Evolutionary conservation across 35 echinoderm and acorn worm genomes (phyloP), one percentile per base, ranked within the genome.

Genomic region (Chiridota heheva): DNA sequence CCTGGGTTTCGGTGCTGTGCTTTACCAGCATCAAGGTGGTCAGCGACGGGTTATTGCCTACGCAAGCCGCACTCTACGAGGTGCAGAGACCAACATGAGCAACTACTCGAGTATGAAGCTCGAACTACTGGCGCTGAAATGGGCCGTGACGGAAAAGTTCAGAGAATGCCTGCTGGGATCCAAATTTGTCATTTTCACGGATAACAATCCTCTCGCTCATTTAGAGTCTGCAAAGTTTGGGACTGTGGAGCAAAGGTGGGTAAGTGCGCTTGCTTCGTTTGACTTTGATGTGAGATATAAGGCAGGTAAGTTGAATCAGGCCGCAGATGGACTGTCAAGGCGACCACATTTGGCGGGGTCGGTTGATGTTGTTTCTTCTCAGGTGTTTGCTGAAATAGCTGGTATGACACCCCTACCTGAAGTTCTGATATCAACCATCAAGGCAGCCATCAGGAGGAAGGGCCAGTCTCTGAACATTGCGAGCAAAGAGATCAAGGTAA

Each of bases 141-240:
- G 88, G 88, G 88, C 80, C 5, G 43, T 85, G 1, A 90, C 88
- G 0, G 88, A 90, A 10, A 90, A 90, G 37, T 90, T 85, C 34
- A 42, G 34, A n/a, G 77, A 81, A 30, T 90, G 85, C 40, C 38
- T 90, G 32, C 31, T 41, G n/a, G 80, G 88, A 2, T 7, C 51
- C 2, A 18, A 76, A 56, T 83, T 90, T 30, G 70, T 63, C 24
- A 81, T 84, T 1, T 77, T 61, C 35, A 90, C 80, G 34, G 88
- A 90, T 40, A 41, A 89, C 44, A 89, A 89, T 40, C 87, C 87
- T 1, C 67, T 89, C 7, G 64, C 72, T 1, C 59, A 85, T 48
- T 45, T 90, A 15, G 37, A 30, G 2, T 61, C 56, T 40, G 80
- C 88, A 6, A 7, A 63, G 32, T 37, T 87, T 7, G 56, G 74